Percentiles rank a stretch among this genome's conserved stretches.
These are phyloP conservation scores for Rhagonycha lutea DNA, from an alignment of 2,888 invertebrate genomes.

Conservation along the genomic window DNA sequence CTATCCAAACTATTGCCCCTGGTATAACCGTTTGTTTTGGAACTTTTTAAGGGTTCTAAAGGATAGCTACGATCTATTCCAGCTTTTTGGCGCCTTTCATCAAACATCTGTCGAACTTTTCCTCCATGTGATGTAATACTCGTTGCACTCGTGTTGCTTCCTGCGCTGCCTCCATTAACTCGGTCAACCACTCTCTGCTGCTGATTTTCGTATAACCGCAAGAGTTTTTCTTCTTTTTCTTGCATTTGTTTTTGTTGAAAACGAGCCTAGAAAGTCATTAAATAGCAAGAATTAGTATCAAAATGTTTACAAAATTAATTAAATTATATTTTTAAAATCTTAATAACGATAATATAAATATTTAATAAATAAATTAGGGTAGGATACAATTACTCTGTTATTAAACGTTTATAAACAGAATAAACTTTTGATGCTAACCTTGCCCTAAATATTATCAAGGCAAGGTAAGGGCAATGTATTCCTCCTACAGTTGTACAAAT, in stretches of 20 bases:
- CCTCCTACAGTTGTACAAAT: neutral
- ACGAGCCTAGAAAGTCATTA: slow-evolving; percentile 65
- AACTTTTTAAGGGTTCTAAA: slow-evolving; percentile 71
- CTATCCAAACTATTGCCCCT: slow-evolving; percentile 31
- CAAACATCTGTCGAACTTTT: slow-evolving; percentile 80
- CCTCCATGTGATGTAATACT: slow-evolving; percentile 18
- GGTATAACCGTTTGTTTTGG: slow-evolving; percentile 30
- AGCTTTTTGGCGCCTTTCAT: slow-evolving; percentile 74
- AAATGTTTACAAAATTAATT: neutral
- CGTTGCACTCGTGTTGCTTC: slow-evolving; percentile 52
- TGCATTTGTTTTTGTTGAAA: slow-evolving; percentile 83
- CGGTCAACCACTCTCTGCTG: slow-evolving; percentile 68
- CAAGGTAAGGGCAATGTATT: neutral
- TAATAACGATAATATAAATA: neutral
- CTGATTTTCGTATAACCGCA: slow-evolving; percentile 71
- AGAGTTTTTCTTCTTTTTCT: slow-evolving; percentile 78
- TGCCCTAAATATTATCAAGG: neutral
- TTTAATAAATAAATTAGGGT: neutral
- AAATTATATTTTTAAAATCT: neutral
- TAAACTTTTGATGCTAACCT: neutral
- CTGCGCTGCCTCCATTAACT: slow-evolving; percentile 59
- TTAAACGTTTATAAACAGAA: neutral
- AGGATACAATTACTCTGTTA: neutral
- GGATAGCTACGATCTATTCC: slow-evolving; percentile 84
- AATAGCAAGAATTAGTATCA: neutral